Base-by-base conservation (phyloP, 2,797 vertebrate species). In the Aeoliscus strigatus region DNA sequence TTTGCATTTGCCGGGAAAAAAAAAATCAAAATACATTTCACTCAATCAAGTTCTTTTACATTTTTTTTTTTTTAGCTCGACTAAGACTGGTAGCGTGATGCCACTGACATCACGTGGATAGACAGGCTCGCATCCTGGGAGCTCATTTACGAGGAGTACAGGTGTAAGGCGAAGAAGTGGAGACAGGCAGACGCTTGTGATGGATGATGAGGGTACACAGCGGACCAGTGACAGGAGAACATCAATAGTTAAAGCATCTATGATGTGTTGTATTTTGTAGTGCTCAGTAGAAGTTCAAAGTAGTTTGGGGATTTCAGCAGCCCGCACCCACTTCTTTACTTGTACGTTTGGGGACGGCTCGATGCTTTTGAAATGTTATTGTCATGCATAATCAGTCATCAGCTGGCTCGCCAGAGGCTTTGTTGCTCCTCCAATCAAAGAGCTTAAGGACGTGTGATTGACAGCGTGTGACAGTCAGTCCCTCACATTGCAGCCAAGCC, bases 91-190 rank as follows among this genome's bases (percentile, higher is more conserved):
- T 28, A 34, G 35, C 45, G 50, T 14, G 39, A 53, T 71, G 45
- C 12, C 32, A 39, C 56, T 62, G 51, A 67, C 71, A 38, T 55
- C 13, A 39, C 60, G 18, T 32, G 52, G 60, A 73, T 47, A 58
- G 80, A 76, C 69, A 47, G 68, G 34, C 24, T 40, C n/a, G 60
- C 61, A 68, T 61, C 77, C 27, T 65, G 80, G 84, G 82, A 80
- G 51, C 77, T 81, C 71, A 79, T 85, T 83, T 85, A 77, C 79
- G 69, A 61, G 51, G 70, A 61, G 71, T 70, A 44, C 74, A 80
- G 80, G 74, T 81, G 71, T 62, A 56, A 67, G 64, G 42, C 51
- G 56, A 48, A 51, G 30, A 60, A 62, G 46, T 38, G 39, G 65
- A 79, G 80, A 68, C 73, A 56, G 73, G 66, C 51, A 58, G 48